Evolutionary conservation across 1,140 invertebrate genomes (phyloP), one percentile per base, ranked within the genome.

Genomic region (Hermetia illucens): DNA sequence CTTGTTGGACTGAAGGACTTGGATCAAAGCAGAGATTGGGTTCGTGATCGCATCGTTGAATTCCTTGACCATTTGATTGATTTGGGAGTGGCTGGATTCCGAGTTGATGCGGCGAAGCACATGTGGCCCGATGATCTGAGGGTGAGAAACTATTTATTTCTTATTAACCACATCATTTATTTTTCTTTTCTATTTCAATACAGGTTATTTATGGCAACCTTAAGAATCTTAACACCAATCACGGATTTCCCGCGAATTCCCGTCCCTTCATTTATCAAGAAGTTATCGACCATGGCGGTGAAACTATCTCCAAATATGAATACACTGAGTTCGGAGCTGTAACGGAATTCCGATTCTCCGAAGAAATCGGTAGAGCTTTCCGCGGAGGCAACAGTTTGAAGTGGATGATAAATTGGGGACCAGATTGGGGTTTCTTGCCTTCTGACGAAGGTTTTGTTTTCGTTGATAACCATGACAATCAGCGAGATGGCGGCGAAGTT

Each of bases 241-340:
- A 71, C 34, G 74, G 75, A 22, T 82, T 82, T 48, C 51, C 65
- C 1, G 46, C 52, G 1, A 65, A 69, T 17, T 46, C 69, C 0
- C 63, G 66, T 19, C 72, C 82, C 0, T 80, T 78, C 51, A 71
- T 88, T 48, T 82, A 70, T 55, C 83, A 89, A 53, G 87, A 92
- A 63, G 83, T 91, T 4, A 82, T 87, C 41, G 84, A 89, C 62
- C 64, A 69, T 39, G 57, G 82, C 0, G 54, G 55, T 20, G 63
- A 65, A 51, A 49, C 55, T 8, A 55, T 67, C 0, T 50, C 50
- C 15, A 49, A 52, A 3, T 51, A 45, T 2, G 75, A 85, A 37
- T 85, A 87, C 52, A 72, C 68, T 3, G 22, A 47, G 0, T 54
- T 80, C 9, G 81, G 71, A 3, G 56, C 72, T 21, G 79, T 87